A percentile compares a stretch with the other conserved stretches of the same genome.
phyloP scores from a whole-genome alignment of 1,140 invertebrate genomes.

The Drosophila melanogaster region DNA sequence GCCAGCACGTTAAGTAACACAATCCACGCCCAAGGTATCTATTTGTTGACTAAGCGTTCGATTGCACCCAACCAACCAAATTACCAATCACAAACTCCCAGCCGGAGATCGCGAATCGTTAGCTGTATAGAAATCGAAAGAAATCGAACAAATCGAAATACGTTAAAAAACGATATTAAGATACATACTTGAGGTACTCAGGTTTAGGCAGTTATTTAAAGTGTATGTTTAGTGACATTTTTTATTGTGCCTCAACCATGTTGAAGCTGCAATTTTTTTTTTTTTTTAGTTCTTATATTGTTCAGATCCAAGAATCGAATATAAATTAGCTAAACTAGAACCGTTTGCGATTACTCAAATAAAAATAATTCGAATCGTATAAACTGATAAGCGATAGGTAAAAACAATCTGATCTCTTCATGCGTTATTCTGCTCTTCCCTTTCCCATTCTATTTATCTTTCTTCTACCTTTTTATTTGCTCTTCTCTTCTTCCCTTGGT shows the following conservation, averaged over 20 bases:
- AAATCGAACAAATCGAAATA: neutral
- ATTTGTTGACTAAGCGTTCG: slow-evolving; percentile 72
- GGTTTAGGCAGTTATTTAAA: slow-evolving; percentile 39
- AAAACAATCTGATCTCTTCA: slow-evolving; percentile 42
- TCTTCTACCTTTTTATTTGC: slow-evolving; percentile 1
- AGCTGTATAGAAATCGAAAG: slow-evolving; percentile 9
- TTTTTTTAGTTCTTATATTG: slow-evolving; percentile 5
- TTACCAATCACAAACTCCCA: slow-evolving; percentile 29
- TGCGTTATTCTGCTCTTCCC: slow-evolving; percentile 54
- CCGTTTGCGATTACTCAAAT: slow-evolving; percentile 6
- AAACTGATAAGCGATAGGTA: slow-evolving; percentile 6
- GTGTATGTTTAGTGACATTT: slow-evolving; percentile 10
- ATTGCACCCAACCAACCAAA: slow-evolving; percentile 18
- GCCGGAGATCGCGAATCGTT: slow-evolving; percentile 14
- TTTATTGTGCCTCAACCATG: slow-evolving; percentile 2
- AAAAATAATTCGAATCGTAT: neutral
- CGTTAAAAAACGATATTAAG: neutral
- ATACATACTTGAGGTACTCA: slow-evolving; percentile 23
- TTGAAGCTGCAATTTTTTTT: neutral
- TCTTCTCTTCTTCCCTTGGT: neutral
- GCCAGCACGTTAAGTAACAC: slow-evolving; percentile 81
- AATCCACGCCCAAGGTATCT: slow-evolving; percentile 82
- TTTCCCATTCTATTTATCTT: neutral
- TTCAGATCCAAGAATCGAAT: neutral
- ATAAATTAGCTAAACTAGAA: slow-evolving; percentile 7